Percentiles rank a stretch among this genome's conserved stretches.
These are phyloP conservation scores for Protomyctophum bolini DNA, from an alignment of 2,113 vertebrate genomes.

Conservation along the genomic window DNA sequence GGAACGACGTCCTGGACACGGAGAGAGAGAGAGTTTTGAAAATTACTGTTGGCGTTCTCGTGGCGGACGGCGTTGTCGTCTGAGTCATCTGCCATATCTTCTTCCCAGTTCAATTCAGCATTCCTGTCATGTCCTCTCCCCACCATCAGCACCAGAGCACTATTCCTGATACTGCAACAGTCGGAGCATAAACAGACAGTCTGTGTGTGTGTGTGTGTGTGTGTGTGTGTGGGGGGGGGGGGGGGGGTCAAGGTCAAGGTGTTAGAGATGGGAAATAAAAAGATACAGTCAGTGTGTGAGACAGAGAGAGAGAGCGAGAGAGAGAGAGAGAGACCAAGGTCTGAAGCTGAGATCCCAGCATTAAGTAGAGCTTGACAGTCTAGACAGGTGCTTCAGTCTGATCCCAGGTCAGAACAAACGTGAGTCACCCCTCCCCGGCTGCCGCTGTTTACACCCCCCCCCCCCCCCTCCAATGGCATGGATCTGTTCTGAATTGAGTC, in stretches of 20 bases:
- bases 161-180: constrained; percentile 27
- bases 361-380: constrained; percentile 50
- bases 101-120: constrained; percentile 30
- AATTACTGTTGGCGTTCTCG: constrained; percentile 49
- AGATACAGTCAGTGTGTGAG: constrained; percentile 6
- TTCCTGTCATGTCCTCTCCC: constrained; percentile 27
- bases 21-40: constrained; percentile 21
- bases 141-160: constrained; percentile 23
- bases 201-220: background rate
- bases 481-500: constrained; percentile 7
- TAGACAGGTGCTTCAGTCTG: constrained; percentile 65
- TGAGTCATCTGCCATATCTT: constrained; percentile 27
- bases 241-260: background rate
- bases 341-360: constrained; percentile 18
- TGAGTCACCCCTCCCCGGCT: constrained; percentile 15
- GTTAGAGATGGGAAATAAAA: constrained; percentile 21
- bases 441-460: constrained; percentile 26
- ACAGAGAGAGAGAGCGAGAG: constrained; percentile 16
- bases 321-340: constrained; percentile 6
- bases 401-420: constrained; percentile 49
- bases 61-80: constrained; percentile 37
- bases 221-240: background rate
- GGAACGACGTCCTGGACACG: background rate
- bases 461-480: background rate
- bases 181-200: background rate